A percentile compares a stretch with the other conserved stretches of the same genome.
These are phyloP conservation scores for Brenthis hecate DNA, from an alignment of 2,888 invertebrate species.

Conservation along the genomic window DNA sequence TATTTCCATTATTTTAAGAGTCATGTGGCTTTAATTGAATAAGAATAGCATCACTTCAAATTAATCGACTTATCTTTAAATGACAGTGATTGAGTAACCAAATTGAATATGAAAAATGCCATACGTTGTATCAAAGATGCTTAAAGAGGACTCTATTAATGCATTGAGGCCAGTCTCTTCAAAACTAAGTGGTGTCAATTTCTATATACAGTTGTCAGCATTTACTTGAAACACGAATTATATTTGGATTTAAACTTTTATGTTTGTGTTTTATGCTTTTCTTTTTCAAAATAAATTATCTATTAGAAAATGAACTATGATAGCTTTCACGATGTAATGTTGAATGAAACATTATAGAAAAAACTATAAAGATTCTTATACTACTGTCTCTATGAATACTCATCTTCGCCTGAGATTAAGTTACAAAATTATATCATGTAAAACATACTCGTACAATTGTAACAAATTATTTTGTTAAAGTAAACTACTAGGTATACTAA, in stretches of 20 bases:
- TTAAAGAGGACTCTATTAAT: slow-evolving; percentile 23
- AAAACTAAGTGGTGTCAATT: slow-evolving; percentile 23
- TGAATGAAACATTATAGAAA: too few species aligned
- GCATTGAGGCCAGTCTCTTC: slow-evolving; percentile 30
- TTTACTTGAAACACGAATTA: slow-evolving; percentile 12
- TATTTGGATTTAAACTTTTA: background rate
- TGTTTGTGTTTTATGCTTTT: too few species aligned
- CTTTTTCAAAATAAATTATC: too few species aligned
- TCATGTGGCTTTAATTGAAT: slow-evolving; percentile 17
- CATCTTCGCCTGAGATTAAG: too few species aligned
- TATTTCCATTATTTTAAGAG: slow-evolving; percentile 4
- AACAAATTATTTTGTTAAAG: too few species aligned
- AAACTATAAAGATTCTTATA: too few species aligned
- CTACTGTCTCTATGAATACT: too few species aligned
- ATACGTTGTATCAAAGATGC: slow-evolving; percentile 18
- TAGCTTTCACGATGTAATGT: too few species aligned
- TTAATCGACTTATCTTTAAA: slow-evolving; percentile 31
- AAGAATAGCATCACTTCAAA: slow-evolving; percentile 17
- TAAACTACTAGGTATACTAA: too few species aligned
- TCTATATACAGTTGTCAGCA: slow-evolving; percentile 5
- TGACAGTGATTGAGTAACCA: slow-evolving; percentile 36
- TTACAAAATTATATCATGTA: too few species aligned
- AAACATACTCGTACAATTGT: too few species aligned
- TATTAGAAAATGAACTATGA: too few species aligned
- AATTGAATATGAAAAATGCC: slow-evolving; percentile 36